These are phyloP conservation scores for Matsumyia berberina DNA, from an alignment of 2,888 invertebrate genomes.

Conservation along the genomic window DNA sequence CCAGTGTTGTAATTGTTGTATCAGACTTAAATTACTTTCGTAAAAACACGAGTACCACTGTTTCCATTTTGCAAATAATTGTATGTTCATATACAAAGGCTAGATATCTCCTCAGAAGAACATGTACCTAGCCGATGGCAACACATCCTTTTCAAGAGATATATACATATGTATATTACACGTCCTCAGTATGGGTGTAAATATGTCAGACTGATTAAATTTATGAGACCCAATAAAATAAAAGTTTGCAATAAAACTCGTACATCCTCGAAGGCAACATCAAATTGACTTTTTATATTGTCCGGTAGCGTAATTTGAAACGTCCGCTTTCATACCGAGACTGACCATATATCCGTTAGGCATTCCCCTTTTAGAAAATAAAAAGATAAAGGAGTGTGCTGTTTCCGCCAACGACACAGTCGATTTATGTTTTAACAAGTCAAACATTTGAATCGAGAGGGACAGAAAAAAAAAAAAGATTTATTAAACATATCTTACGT, in stretches of 20 bases:
- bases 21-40: too few relatives aligned
- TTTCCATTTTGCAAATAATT: too few relatives aligned
- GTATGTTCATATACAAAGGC: background rate
- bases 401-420: slow-evolving; percentile 45
- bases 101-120: background rate
- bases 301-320: slow-evolving; percentile 60
- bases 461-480: slow-evolving; percentile 1
- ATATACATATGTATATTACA: too few relatives aligned
- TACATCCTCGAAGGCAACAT: slow-evolving; percentile 43
- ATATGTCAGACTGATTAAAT: slow-evolving; percentile 68
- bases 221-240: slow-evolving; percentile 75
- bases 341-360: slow-evolving; percentile 30
- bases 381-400: slow-evolving; percentile 44
- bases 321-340: slow-evolving; percentile 39
- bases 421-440: slow-evolving; percentile 47
- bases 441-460: slow-evolving; percentile 8
- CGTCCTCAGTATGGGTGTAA: slow-evolving; percentile 25
- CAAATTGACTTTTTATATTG: slow-evolving; percentile 59
- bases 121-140: background rate
- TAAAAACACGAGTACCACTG: too few relatives aligned
- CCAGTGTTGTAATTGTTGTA: too few relatives aligned
- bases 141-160: slow-evolving; percentile 35
- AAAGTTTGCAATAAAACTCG: slow-evolving; percentile 73
- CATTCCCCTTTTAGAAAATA: slow-evolving; percentile 22
- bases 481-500: background rate